These are phyloP conservation scores for Euplexia lucipara DNA, from an alignment of 2,888 invertebrate species.

Conservation along the genomic window DNA sequence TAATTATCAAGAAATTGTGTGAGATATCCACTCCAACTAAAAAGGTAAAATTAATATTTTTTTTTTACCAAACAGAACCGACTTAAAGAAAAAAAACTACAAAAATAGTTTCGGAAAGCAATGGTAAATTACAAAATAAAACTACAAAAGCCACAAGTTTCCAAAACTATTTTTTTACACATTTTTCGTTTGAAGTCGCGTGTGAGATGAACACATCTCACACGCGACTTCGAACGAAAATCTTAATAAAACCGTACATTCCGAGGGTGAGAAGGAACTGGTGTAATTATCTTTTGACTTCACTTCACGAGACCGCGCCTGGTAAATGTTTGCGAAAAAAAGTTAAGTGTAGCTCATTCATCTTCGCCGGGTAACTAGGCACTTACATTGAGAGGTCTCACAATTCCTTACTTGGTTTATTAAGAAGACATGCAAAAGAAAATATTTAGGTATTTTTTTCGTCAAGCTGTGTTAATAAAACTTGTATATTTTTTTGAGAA, in stretches of 20 bases:
- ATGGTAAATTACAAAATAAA: too few species aligned
- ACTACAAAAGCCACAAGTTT: too few species aligned
- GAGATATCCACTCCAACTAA: too few species aligned
- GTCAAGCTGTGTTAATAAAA: not conserved
- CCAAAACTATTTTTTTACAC: too few species aligned
- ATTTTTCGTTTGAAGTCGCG: not conserved
- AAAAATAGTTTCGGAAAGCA: too few species aligned
- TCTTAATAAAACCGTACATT: slow-evolving; percentile 23
- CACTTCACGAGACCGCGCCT: slow-evolving; percentile 33
- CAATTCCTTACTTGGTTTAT: slow-evolving; percentile 11
- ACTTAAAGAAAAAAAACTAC: too few species aligned
- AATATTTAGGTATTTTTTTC: not conserved
- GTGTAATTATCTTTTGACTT: slow-evolving; percentile 56
- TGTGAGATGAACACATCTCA: too few species aligned
- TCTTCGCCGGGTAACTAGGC: slow-evolving; percentile 39
- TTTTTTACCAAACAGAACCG: too few species aligned
- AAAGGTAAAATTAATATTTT: too few species aligned
- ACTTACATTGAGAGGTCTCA: slow-evolving; percentile 34
- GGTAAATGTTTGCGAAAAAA: slow-evolving; percentile 52
- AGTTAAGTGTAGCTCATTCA: slow-evolving; percentile 48
- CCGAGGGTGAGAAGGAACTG: slow-evolving; percentile 18
- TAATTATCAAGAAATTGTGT: too few species aligned
- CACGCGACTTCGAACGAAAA: not conserved
- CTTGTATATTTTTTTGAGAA: not conserved
- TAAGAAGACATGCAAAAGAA: slow-evolving; percentile 3